Conservation (phyloP, 2,888 invertebrate genomes). For the Hartigia nigra region DNA sequence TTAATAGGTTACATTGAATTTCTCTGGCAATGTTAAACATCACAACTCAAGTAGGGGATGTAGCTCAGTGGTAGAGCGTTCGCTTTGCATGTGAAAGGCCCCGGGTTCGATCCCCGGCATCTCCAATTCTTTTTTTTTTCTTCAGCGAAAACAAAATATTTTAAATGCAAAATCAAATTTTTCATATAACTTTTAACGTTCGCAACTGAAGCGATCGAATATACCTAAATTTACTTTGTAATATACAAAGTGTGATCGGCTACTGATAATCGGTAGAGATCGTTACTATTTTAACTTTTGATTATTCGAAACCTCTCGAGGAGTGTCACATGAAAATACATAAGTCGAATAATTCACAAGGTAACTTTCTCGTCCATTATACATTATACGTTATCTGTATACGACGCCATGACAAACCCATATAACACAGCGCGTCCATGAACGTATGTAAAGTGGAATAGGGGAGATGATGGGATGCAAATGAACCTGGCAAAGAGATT, state of each 20-base stretch:
- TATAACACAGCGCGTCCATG: not conserved
- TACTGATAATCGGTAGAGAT: not conserved
- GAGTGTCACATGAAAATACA: not conserved
- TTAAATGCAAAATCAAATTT: not conserved
- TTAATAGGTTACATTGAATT: not conserved
- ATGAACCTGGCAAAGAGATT: conserved; percentile 58
- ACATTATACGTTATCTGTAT: not conserved
- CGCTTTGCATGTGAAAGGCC: conserved; percentile 99
- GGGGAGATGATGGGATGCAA: conserved; percentile 54
- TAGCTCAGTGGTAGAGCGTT: conserved; percentile 99
- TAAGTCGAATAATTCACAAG: not conserved
- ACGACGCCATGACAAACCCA: not conserved
- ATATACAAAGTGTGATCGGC: not conserved
- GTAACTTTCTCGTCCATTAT: not conserved
- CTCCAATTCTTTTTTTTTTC: conserved; percentile 78
- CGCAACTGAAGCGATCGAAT: not conserved
- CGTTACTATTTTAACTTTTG: not conserved
- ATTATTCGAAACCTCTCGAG: not conserved
- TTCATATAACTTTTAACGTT: not conserved
- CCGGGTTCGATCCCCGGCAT: conserved; percentile 98
- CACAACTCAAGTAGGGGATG: conserved; percentile 75
- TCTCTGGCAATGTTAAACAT: not conserved
- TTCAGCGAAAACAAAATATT: not conserved
- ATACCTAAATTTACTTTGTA: not conserved
- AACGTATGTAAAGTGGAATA: conserved; percentile 32